Base-by-base conservation (phyloP, 1,140 invertebrate genomes). In the Lepidurus couesii region DNA sequence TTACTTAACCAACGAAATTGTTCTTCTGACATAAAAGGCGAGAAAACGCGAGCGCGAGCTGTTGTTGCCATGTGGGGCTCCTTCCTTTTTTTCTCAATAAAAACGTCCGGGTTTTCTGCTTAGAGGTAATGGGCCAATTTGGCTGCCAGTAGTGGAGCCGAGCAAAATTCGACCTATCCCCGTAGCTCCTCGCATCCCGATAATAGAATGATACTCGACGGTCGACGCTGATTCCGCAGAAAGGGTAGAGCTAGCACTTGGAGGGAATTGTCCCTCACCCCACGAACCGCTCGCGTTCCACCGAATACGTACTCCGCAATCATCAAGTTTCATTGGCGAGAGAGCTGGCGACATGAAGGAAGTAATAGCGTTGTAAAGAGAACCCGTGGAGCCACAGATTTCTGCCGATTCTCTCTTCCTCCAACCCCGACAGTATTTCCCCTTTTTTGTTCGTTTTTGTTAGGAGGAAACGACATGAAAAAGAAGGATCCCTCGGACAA, bases 291-390 rank as follows among this genome's bases (percentile, higher is more conserved):
- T 8, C 0, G 13, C 53, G 53, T 65, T 65, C 53, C n/a, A 65
- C 21, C 16, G 9, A 65, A 21, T 21, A 65, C 53, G 1, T 21
- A 65, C 53, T 65, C 45, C 45, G 45, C 21, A 13, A 9, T 65
- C 53, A 65, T 21, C 13, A 7, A 65, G 53, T 65, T 65, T 65
- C 53, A 65, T 65, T 65, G 53, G 53, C 53, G 53, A 65, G 53
- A 65, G 53, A 65, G 53, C 16, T 21, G 53, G 53, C 16, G 53
- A 65, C 53, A 65, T 65, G 53, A 21, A 65, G 53, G 53, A 65
- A 65, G 53, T 65, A 65, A 65, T 65, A 65, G 53, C 53, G 53
- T 65, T 65, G 53, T 65, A 65, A 65, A 65, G 16, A 65, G 53
- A 65, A 65, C n/a, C 53, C 0, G 45, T 7, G 53, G 16, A 21